phyloP scores from a whole-genome alignment of 1,140 invertebrate species.

The Sinella curviseta region DNA sequence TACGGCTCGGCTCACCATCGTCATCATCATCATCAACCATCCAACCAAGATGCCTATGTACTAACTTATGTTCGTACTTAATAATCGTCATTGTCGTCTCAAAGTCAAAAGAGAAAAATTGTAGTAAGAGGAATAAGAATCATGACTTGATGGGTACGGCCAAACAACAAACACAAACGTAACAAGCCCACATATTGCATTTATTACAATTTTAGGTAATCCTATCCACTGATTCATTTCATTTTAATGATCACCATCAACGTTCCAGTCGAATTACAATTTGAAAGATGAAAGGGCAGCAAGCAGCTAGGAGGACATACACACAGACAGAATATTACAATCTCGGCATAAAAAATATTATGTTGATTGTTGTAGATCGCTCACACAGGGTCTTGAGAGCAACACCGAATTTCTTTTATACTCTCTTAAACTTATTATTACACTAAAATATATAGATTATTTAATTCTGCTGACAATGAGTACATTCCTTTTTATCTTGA shows the following conservation, averaged over 20 bases:
- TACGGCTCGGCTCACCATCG: neutral
- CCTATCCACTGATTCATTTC: constrained; percentile 23
- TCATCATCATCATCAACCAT: neutral
- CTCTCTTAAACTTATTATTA: no score
- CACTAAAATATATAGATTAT: no score
- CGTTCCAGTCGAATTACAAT: constrained; percentile 24
- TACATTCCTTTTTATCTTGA: no score
- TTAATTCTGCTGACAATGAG: no score
- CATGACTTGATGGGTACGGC: neutral
- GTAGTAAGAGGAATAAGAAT: neutral
- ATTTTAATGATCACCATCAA: constrained; percentile 21
- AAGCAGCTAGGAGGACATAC: no score
- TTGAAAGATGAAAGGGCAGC: neutral
- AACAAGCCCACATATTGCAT: neutral
- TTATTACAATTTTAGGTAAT: neutral
- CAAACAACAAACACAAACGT: neutral
- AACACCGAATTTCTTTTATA: no score
- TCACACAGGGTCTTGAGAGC: no score
- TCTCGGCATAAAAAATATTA: neutral
- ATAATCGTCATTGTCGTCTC: neutral
- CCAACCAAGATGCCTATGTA: neutral
- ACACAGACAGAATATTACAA: no score
- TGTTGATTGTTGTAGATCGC: constrained; percentile 10
- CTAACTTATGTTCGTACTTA: neutral
- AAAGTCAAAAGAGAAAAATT: neutral